These are phyloP conservation scores for Saiga tatarica DNA, from an alignment of 2,113 vertebrate genomes.

Conservation along the genomic window DNA sequence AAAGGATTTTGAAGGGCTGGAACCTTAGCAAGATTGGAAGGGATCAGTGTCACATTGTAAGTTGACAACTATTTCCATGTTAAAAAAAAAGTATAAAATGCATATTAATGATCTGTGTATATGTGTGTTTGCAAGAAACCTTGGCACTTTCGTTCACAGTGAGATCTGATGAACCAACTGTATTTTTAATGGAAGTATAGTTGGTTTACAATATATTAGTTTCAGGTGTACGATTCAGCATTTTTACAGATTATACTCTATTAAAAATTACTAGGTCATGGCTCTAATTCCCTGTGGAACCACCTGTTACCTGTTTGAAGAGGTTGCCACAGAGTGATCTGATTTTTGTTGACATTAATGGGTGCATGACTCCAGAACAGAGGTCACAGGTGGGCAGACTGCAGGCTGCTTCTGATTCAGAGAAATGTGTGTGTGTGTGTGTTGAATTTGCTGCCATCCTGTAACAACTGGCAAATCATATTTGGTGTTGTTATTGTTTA, in stretches of 20 bases:
- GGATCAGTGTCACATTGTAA: background rate
- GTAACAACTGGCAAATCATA: background rate
- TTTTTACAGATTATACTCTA: background rate
- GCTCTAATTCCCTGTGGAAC: background rate
- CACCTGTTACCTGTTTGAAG: background rate
- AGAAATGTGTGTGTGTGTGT: background rate
- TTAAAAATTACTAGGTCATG: background rate
- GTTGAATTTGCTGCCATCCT: background rate
- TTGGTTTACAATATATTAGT: background rate
- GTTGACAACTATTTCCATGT: background rate
- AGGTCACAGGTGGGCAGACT: background rate
- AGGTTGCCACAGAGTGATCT: background rate
- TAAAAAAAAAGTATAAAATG: background rate
- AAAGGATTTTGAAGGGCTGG: background rate
- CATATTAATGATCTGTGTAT: rapidly evolving
- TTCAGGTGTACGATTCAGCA: background rate
- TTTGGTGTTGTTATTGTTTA: background rate
- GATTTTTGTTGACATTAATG: rapidly evolving
- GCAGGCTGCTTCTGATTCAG: no score
- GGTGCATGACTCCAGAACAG: rapidly evolving
- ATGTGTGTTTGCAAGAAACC: background rate
- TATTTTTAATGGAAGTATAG: background rate
- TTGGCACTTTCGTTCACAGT: background rate
- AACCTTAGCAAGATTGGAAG: background rate
- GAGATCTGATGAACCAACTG: background rate